phyloP scores from a whole-genome alignment of 2,888 invertebrate genomes.

The Drosophila leonis region DNA sequence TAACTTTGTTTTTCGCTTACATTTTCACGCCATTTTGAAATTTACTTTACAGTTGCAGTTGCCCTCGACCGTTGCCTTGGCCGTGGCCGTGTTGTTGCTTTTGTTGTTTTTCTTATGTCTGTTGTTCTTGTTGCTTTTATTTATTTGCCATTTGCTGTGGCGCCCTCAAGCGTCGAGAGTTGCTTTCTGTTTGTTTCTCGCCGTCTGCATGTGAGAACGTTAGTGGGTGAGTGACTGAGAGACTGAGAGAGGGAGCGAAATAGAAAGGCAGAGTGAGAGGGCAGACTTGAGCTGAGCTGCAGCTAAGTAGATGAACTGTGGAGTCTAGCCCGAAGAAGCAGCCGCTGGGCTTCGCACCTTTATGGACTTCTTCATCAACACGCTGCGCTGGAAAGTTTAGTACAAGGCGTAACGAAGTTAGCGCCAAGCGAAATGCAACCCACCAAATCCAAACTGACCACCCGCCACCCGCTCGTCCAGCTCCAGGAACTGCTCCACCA shows the following conservation, averaged over 20 bases:
- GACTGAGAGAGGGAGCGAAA: background rate
- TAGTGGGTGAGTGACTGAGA: too few relatives aligned
- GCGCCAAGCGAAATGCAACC: constrained; percentile 38
- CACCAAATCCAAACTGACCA: background rate
- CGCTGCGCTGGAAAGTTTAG: constrained; percentile 50
- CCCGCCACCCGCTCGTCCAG: background rate
- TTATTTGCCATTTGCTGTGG: constrained; percentile 54
- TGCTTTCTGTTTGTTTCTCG: constrained; percentile 59
- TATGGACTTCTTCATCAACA: constrained; percentile 72
- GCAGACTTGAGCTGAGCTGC: background rate
- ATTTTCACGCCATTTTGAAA: constrained; percentile 74
- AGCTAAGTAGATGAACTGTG: constrained; percentile 10
- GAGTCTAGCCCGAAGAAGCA: background rate
- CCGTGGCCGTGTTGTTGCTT: constrained; percentile 15
- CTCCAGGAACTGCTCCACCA: background rate
- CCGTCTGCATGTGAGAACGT: background rate
- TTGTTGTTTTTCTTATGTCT: constrained; percentile 20
- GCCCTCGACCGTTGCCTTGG: constrained; percentile 15
- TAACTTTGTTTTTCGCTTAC: constrained; percentile 73
- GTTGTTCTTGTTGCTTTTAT: constrained; percentile 38
- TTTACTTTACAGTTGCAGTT: constrained; percentile 49
- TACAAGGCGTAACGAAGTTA: constrained; percentile 62
- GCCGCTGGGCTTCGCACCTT: constrained; percentile 66
- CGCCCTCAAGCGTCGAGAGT: constrained; percentile 32
- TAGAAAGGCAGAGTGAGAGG: background rate